Conservation (phyloP, 2,797 vertebrate genomes). For the Alauda arvensis region DNA sequence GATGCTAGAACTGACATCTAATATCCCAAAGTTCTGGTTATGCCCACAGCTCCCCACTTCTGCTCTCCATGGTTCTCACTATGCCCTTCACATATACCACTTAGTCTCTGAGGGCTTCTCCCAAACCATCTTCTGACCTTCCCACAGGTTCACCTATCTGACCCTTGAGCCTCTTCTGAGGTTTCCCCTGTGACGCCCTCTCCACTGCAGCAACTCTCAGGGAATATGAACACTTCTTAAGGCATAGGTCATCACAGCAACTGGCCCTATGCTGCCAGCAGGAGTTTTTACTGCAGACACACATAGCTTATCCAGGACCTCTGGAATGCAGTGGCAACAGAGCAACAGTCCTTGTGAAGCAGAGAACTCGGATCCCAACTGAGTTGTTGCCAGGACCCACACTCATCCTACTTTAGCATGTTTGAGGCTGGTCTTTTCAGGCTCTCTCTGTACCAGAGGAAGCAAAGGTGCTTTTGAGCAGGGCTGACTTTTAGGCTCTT, state of each 20-base stretch:
- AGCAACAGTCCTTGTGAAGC: background rate
- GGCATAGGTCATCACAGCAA: background rate
- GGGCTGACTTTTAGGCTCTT: background rate
- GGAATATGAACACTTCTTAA: background rate
- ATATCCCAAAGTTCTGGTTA: background rate
- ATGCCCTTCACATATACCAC: background rate
- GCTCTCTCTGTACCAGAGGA: background rate
- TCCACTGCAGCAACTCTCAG: background rate
- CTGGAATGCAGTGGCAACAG: background rate
- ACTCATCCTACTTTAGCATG: background rate
- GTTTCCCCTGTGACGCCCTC: rapidly evolving
- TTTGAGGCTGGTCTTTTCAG: background rate
- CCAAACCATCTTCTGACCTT: background rate
- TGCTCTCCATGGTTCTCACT: background rate
- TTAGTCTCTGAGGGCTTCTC: background rate
- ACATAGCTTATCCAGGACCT: background rate
- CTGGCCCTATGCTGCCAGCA: background rate
- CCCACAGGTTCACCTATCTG: background rate
- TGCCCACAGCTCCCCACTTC: background rate
- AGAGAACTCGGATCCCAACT: no score
- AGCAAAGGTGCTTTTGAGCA: background rate
- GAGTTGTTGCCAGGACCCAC: background rate
- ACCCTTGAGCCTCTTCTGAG: background rate
- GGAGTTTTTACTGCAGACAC: background rate
- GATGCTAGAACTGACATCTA: rapidly evolving